A percentile compares a stretch with the other conserved stretches of the same genome.
phyloP scores from a whole-genome alignment of 2,113 vertebrate species.

The Brachirus orientalis region DNA sequence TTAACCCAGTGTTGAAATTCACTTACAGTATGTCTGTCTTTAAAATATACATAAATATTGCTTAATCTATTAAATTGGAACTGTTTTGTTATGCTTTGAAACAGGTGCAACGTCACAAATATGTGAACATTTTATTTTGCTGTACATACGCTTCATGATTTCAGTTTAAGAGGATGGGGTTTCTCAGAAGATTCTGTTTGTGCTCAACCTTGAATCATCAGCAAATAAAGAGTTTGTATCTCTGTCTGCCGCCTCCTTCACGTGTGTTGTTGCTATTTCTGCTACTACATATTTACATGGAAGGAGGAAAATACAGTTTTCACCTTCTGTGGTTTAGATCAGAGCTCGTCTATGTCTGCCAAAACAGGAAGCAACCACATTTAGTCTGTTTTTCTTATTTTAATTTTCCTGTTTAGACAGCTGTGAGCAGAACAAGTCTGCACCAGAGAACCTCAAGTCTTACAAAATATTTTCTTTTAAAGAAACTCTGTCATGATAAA shows the following conservation, averaged over 20 bases:
- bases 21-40: no score
- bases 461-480: background rate
- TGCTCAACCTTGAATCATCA: conserved; percentile 4
- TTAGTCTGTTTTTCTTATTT: background rate
- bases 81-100: background rate
- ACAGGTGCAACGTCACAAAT: background rate
- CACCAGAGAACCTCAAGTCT: background rate
- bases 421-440: conserved; percentile 4
- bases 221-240: conserved; percentile 48
- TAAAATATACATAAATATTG: no score
- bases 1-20: no score
- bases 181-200: background rate
- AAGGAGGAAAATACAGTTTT: conserved; percentile 1
- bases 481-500: background rate
- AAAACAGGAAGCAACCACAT: conserved; percentile 29
- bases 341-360: conserved; percentile 16
- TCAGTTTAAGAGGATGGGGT: background rate
- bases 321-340: conserved; percentile 10
- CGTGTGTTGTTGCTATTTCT: conserved; percentile 18
- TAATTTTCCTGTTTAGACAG: conserved; percentile 25
- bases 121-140: background rate
- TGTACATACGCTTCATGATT: background rate
- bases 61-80: background rate
- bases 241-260: background rate
- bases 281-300: background rate